phyloP scores from a whole-genome alignment of 1,140 invertebrate species.

The Habropoda laboriosa region DNA sequence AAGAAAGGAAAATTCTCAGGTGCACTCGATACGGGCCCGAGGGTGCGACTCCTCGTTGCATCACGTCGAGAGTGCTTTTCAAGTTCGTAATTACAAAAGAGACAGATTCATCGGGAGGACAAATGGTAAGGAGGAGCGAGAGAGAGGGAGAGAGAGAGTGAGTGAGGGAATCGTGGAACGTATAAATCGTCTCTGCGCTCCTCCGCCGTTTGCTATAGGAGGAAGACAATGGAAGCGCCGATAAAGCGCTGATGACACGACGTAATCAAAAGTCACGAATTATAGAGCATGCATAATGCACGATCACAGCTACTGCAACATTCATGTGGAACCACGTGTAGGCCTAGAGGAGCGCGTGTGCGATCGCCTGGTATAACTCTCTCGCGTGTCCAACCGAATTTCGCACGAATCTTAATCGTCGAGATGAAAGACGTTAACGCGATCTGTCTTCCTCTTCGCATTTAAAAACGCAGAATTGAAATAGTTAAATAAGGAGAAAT shows the following conservation, averaged over 20 bases:
- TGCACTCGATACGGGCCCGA: background rate
- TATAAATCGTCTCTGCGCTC: slow-evolving; percentile 8
- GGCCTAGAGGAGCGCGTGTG: too few relatives aligned
- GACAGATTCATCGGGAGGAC: background rate
- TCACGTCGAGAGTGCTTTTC: slow-evolving; percentile 11
- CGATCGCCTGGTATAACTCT: too few relatives aligned
- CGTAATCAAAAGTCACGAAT: slow-evolving; percentile 76
- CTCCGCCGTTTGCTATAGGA: background rate
- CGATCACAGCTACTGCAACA: slow-evolving; percentile 64
- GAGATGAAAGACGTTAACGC: background rate
- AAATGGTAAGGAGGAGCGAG: slow-evolving; percentile 19
- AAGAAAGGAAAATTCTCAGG: background rate
- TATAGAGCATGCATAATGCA: slow-evolving; percentile 73
- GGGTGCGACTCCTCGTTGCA: too few relatives aligned
- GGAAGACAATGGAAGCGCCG: slow-evolving; percentile 60
- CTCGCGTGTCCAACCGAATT: slow-evolving; percentile 1
- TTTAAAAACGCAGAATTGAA: too few relatives aligned
- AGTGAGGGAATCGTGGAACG: background rate
- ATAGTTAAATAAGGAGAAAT: too few relatives aligned
- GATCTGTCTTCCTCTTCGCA: background rate
- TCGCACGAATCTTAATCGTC: slow-evolving; percentile 23
- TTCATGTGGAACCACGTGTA: slow-evolving; percentile 59
- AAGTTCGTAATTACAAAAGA: slow-evolving; percentile 16
- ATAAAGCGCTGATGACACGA: slow-evolving; percentile 73
- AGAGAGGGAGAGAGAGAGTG: background rate